A percentile compares a stretch with the other conserved stretches of the same genome.
Evolutionary conservation across 2,888 invertebrate species (phyloP).

Genomic region (Xanthorhoe designata): DNA sequence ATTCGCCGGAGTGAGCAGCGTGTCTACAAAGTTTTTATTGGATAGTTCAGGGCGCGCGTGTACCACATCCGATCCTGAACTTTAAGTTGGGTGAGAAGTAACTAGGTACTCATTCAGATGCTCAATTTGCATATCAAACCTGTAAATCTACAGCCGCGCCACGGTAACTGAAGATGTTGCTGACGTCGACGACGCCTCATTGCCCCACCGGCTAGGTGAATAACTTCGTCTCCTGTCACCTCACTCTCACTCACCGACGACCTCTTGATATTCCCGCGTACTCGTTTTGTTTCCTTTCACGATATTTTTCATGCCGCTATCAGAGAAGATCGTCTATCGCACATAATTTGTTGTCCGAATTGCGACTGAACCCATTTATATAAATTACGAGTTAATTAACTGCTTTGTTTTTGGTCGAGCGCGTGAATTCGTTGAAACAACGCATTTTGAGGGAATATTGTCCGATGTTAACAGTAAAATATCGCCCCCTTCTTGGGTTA

Average conservation of each 20-base stretch:
- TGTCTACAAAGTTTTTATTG: constrained; percentile 65
- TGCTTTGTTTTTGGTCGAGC: constrained; percentile 70
- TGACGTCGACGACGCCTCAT: constrained; percentile 36
- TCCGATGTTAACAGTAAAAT: constrained; percentile 62
- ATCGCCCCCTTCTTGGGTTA: constrained; percentile 50
- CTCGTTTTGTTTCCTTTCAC: constrained; percentile 51
- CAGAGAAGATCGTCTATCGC: constrained; percentile 67
- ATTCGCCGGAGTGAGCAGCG: constrained; percentile 51
- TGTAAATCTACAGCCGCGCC: constrained; percentile 62
- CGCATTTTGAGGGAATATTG: constrained; percentile 61
- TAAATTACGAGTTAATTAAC: constrained; percentile 78
- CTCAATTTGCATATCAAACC: constrained; percentile 66
- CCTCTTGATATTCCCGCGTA: constrained; percentile 44
- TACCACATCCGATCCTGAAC: constrained; percentile 52
- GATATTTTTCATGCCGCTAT: constrained; percentile 52
- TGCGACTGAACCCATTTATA: constrained; percentile 71
- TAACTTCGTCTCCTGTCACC: constrained; percentile 51
- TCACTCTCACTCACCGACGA: constrained; percentile 37
- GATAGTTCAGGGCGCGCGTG: constrained; percentile 50
- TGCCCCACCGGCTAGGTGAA: constrained; percentile 51
- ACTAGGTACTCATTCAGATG: constrained; percentile 55
- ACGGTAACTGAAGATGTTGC: constrained; percentile 44
- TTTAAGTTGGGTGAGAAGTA: constrained; percentile 70
- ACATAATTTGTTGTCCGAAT: constrained; percentile 74
- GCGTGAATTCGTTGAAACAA: constrained; percentile 70